phyloP scores from a whole-genome alignment of 2,888 invertebrate genomes.

The Acleris emargana region DNA sequence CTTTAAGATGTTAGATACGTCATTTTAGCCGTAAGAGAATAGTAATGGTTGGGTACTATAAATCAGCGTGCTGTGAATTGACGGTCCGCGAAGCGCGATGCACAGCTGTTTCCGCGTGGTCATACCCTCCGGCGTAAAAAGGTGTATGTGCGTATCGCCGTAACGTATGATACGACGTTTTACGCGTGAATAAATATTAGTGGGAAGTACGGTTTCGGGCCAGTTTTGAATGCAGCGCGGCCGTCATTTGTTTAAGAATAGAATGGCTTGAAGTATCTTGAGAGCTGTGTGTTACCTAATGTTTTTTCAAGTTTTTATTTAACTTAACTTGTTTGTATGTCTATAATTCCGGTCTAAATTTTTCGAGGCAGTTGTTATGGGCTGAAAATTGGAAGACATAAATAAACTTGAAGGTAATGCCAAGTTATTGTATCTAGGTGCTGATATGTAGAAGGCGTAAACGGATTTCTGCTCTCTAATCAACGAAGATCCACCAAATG shows the following conservation, averaged over 20 bases:
- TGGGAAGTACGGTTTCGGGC: not conserved
- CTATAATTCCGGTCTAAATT: too few species aligned
- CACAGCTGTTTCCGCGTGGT: conserved; percentile 31
- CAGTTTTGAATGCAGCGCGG: not conserved
- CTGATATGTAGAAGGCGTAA: too few species aligned
- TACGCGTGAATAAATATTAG: not conserved
- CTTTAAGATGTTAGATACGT: too few species aligned
- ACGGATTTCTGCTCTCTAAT: too few species aligned
- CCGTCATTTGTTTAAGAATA: not conserved
- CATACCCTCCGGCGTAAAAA: not conserved
- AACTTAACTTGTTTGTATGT: too few species aligned
- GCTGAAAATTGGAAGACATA: too few species aligned
- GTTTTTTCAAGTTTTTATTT: too few species aligned
- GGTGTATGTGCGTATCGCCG: not conserved
- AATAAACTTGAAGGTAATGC: too few species aligned
- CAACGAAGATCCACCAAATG: too few species aligned
- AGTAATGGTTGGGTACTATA: conserved; percentile 21
- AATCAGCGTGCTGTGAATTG: conserved; percentile 32
- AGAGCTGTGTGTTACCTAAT: not conserved
- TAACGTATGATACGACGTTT: not conserved
- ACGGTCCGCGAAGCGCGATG: conserved; percentile 34
- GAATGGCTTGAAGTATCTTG: not conserved
- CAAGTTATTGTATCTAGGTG: too few species aligned
- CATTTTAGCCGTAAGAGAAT: too few species aligned
- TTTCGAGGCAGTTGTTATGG: too few species aligned